A percentile compares a stretch with the other conserved stretches of the same genome.
phyloP scores from a whole-genome alignment of 2,797 vertebrate species.

The Gymnocypris eckloni region DNA sequence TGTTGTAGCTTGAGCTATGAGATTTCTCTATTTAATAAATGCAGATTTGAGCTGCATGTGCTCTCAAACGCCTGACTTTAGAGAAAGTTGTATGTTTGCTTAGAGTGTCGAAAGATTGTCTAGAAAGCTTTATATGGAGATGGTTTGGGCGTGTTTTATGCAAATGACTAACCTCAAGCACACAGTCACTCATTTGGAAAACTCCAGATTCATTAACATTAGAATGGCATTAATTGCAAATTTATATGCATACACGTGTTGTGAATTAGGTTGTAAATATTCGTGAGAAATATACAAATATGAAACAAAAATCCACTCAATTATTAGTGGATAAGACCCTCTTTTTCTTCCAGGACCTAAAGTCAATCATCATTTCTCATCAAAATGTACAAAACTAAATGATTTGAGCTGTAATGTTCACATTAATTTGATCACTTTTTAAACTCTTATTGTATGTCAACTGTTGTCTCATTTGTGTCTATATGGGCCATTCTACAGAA shows the following conservation, averaged over 20 bases:
- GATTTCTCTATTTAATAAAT: neutral
- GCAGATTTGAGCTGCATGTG: neutral
- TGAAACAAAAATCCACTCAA: neutral
- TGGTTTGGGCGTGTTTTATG: neutral
- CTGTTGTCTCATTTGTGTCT: too few relatives aligned
- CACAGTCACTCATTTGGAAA: neutral
- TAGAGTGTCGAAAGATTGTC: neutral
- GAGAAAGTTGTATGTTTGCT: neutral
- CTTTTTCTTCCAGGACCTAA: neutral
- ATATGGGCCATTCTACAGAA: too few relatives aligned
- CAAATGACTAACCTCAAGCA: neutral
- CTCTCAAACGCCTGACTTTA: neutral
- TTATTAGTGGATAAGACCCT: neutral
- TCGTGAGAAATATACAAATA: neutral
- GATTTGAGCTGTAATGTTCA: too few relatives aligned
- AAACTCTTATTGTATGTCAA: too few relatives aligned
- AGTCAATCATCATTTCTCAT: too few relatives aligned
- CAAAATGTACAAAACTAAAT: neutral
- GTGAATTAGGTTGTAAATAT: neutral
- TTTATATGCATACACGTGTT: neutral
- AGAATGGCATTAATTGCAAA: neutral
- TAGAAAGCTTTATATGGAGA: neutral
- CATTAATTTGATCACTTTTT: too few relatives aligned
- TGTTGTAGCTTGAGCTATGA: neutral
- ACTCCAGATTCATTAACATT: neutral